Percentiles rank a stretch among this genome's conserved stretches.
phyloP scores from a whole-genome alignment of 2,888 invertebrate genomes.

The Rotaria sp. region DNA sequence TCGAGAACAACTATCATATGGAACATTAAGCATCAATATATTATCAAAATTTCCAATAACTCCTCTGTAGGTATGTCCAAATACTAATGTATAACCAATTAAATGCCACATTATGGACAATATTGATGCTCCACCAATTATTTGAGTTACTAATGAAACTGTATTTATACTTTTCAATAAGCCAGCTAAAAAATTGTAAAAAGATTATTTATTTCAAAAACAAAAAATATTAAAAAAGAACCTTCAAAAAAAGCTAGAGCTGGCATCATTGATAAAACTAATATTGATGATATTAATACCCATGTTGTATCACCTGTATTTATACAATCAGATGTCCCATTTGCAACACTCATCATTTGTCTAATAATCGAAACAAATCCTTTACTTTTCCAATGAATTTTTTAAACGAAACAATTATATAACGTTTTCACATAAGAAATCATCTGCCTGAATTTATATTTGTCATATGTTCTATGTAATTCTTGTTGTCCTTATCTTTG shows the following conservation, averaged over 20 bases:
- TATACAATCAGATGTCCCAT: background rate
- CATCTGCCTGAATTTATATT: too few species aligned
- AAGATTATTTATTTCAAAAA: background rate
- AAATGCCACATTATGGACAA: background rate
- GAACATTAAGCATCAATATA: background rate
- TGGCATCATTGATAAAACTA: conserved; percentile 11
- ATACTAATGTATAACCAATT: background rate
- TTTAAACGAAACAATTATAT: too few species aligned
- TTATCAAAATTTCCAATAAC: background rate
- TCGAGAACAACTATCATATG: background rate
- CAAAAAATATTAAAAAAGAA: background rate
- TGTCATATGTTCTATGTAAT: too few species aligned
- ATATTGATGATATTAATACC: background rate
- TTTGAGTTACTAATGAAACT: background rate
- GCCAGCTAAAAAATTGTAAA: background rate
- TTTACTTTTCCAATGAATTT: too few species aligned
- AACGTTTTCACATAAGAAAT: too few species aligned
- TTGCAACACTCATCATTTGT: too few species aligned
- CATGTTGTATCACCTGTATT: conserved; percentile 1
- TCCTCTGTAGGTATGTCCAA: background rate
- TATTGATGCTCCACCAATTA: background rate
- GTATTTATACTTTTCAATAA: background rate
- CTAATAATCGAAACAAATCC: too few species aligned
- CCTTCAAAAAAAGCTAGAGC: background rate
- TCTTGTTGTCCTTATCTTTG: too few species aligned